Evolutionary conservation across 2,797 vertebrate genomes (phyloP), one percentile per base, ranked within the genome.

Genomic region (Botia kubotai): DNA sequence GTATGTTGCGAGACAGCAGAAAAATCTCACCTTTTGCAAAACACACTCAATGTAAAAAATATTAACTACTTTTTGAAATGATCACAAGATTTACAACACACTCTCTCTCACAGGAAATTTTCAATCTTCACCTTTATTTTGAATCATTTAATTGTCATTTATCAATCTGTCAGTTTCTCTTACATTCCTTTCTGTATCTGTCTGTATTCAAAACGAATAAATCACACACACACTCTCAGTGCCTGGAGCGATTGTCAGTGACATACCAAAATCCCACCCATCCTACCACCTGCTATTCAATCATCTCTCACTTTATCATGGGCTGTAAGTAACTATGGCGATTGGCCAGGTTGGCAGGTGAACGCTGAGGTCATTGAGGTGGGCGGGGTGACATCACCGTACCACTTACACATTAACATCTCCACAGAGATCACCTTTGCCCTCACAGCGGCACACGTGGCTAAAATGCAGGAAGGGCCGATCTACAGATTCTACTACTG

Each of bases 381-480:
- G 62, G 75, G 58, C 0, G 71, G 70, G 46, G 70, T 55, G 17
- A 84, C 77, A 86, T 75, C 76, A 77, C 62, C 12, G 14, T 33
- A 62, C 8, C 29, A 79, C 60, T 76, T 82, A 86, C 67, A 84
- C 82, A 82, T 84, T 80, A 84, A 84, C 36, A 33, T 71, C 73
- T 74, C 77, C 77, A 80, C 12, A n/a, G 82, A 82, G 57, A 80
- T 5, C 69, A 84, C 76, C 77, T 84, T 58, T 80, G 82, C 72
- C 63, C 65, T 80, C 21, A 17, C 72, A 75, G 72, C 36, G 70
- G 19, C n/a, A 73, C 46, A n/a, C 6, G 16, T 17, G 48, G 55
- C 21, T 75, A 57, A 69, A 82, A 80, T 33, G 21, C n/a, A 23
- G 55, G 19, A 5, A n/a, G 48, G 75, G 75, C 77, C 73, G 77